Conservation (phyloP, 2,888 invertebrate species). For the Noctua comes region DNA sequence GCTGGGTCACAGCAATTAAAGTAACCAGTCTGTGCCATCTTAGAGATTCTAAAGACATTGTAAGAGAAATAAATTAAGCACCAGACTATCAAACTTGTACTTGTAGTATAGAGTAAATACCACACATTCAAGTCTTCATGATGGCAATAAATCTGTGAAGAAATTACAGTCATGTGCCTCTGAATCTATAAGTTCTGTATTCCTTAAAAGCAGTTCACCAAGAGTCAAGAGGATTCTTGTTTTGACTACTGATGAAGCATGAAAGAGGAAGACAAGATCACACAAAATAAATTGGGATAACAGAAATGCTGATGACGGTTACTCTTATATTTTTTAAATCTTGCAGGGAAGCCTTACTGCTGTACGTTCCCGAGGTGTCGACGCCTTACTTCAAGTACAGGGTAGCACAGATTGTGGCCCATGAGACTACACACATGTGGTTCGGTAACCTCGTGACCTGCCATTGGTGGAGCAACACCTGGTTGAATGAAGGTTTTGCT, state of each 20-base stretch:
- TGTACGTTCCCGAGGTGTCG: constrained; percentile 86
- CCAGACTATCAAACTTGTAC: not conserved
- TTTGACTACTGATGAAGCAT: not conserved
- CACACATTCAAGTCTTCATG: not conserved
- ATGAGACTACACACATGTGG: constrained; percentile 96
- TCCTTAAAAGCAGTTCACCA: not conserved
- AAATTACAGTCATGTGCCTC: not conserved
- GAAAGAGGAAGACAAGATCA: not conserved
- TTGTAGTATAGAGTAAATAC: not conserved
- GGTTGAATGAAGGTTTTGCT: constrained; percentile 94
- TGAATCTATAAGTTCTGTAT: not conserved
- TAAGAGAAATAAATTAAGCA: not conserved
- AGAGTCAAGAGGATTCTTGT: not conserved
- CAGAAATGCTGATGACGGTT: not conserved
- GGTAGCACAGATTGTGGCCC: constrained; percentile 91
- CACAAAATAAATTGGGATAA: not conserved
- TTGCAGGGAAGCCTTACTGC: constrained; percentile 83
- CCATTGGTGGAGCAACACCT: constrained; percentile 94
- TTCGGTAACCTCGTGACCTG: constrained; percentile 94
- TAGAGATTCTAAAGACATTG: not conserved
- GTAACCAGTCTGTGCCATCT: no score
- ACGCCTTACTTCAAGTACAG: constrained; percentile 88
- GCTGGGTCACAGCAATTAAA: not conserved
- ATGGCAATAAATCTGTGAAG: not conserved
- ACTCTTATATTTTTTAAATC: not conserved